Base-by-base conservation (phyloP, 2,888 invertebrate genomes). In the Nomada hirtipes region DNA sequence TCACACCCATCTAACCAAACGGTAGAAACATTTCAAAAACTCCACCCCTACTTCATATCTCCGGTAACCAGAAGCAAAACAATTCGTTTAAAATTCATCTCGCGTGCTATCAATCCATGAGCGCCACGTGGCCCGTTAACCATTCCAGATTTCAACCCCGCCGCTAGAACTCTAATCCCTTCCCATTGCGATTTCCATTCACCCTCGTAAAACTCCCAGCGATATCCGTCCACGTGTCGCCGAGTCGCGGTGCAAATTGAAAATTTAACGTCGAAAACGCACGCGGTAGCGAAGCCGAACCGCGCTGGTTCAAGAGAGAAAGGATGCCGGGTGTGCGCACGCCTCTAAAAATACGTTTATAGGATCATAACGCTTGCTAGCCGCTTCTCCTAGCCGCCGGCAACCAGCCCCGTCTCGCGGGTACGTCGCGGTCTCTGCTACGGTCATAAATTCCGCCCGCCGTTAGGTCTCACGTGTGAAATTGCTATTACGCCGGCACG, bases 311-410 rank as follows among this genome's bases (percentile, higher is more conserved):
- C 20, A 60, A 68, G 65, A 63, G 52, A 68, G 68, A 59, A 42
- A 15, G 29, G 61, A 61, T 55, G 52, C 26, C 42, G 57, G 11
- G 47, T 18, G 0, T 36, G 18, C 20, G 11, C 3, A 11, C n/a
- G 67, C 52, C 83, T 89, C 91, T 91, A 92, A 93, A 92, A 92
- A 92, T 92, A 92, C 88, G 84, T 92, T 92, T 92, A 92, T 91
- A 88, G 85, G 90, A 90, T 89, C 89, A 86, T 91, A 91, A 92
- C 89, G 87, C 83, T 36, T 71, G 71, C 64, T 61, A 42, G 77
- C 87, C 74, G 76, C 68, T 81, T 85, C 74, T 67, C 85, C 23
- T 44, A 64, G 85, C 71, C 64, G 42, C 52, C 13, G 60, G 63
- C 75, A 55, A 52, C 52, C 84, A 42, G 72, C 57, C 42, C 65